Evolutionary conservation across 1,140 invertebrate species (phyloP), one percentile per base, ranked within the genome.

Genomic region (Prorops nasuta): DNA sequence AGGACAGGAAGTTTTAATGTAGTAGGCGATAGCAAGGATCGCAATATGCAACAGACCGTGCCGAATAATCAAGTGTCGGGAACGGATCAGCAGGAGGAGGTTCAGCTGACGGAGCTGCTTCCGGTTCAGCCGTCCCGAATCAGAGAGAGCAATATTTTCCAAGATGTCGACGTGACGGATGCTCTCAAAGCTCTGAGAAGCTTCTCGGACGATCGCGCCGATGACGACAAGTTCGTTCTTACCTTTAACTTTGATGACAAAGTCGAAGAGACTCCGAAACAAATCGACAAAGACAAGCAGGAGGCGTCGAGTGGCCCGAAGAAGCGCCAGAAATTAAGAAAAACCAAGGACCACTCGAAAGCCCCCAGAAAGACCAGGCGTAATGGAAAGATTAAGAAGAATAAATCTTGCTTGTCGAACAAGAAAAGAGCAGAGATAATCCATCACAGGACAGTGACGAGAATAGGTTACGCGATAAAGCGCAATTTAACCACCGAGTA

Each of bases 61-160:
- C 31, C 49, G 19, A 58, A 20, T 12, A 51, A 56, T 21, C n/a
- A n/a, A 24, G 44, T 62, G 34, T 48, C 41, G 7, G 62, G 6
- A 15, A 34, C 49, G 6, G 66, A 69, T 8, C 54, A 56, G 19
- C 63, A 64, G 20, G 72, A 76, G 10, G 70, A 71, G 14, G 49
- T 77, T 14, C 63, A 77, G 8, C 39, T 77, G 9, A 78, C 76
- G 3, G 76, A 78, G 49, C 43, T 78, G 9, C 37, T 67, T 6
- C 76, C 76, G 0, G 74, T 78, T 3, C 60, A 74, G 28, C 72
- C 72, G 12, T 78, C 69, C 2, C 34, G 65, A 2, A 71, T 77
- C 9, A 58, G 58, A 1, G 59, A 68, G 20, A 44, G 41, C n/a
- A 53, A 53, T 15, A 32, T 35, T 6, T 15, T 43, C 28, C 44